Conservation (phyloP, 2,113 vertebrate genomes). For the Mus pahari region DNA sequence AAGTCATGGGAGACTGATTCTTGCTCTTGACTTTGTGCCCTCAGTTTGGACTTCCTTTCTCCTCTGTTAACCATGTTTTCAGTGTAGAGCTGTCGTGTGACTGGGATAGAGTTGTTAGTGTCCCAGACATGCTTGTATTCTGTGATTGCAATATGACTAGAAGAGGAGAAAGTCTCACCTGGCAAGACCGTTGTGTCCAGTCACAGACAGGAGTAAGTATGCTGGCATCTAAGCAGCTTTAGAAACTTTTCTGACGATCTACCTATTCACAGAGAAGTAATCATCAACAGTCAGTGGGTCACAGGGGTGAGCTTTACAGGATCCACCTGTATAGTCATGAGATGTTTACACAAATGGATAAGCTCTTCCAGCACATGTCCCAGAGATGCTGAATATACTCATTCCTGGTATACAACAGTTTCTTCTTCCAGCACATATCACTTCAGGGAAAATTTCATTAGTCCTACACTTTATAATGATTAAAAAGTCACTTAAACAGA, state of each 20-base stretch:
- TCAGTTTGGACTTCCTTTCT: conserved; percentile 5
- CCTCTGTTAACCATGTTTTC: not conserved
- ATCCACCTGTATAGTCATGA: not conserved
- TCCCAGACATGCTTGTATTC: conserved; percentile 30
- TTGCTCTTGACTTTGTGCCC: not conserved
- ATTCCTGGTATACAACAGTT: not conserved
- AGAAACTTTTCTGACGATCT: conserved; percentile 30
- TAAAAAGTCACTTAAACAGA: not conserved
- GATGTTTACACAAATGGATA: not conserved
- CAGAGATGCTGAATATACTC: not conserved
- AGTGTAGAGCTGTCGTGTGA: not conserved
- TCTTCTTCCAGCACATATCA: not conserved
- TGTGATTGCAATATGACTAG: not conserved
- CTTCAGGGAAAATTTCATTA: not conserved
- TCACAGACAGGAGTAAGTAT: not conserved
- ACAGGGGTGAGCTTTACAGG: not conserved
- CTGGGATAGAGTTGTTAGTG: not conserved
- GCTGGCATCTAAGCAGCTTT: conserved; percentile 45
- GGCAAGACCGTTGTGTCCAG: not conserved
- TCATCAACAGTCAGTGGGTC: not conserved
- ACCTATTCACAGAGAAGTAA: not conserved
- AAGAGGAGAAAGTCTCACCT: conserved; percentile 31
- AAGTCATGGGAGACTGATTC: not conserved
- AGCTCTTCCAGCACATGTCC: not conserved
- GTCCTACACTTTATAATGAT: not conserved